Evolutionary conservation across 2,797 vertebrate genomes (phyloP).

Genomic region (Austrolebias charrua): DNA sequence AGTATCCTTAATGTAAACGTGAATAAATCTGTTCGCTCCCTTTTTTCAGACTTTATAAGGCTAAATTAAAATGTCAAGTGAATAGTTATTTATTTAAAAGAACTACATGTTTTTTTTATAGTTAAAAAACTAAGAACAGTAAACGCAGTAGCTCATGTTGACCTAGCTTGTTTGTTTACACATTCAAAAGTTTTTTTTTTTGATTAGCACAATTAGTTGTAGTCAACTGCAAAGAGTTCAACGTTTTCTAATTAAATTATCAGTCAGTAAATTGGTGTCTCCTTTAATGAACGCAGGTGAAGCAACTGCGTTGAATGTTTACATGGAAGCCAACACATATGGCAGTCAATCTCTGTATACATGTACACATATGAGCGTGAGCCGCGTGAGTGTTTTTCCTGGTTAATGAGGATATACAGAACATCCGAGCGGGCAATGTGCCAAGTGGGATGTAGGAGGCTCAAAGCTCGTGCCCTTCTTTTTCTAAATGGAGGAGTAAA

Average conservation of each 20-base stretch:
- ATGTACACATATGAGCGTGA: slow-evolving; percentile 34
- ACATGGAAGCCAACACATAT: slow-evolving; percentile 32
- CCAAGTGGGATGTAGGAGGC: slow-evolving; percentile 55
- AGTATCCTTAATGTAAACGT: neutral
- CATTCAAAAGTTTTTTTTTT: slow-evolving; percentile 12
- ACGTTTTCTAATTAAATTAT: slow-evolving; percentile 33
- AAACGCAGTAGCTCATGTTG: slow-evolving; percentile 36
- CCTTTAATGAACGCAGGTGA: slow-evolving; percentile 17
- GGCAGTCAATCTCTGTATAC: slow-evolving; percentile 28
- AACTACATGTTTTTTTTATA: neutral
- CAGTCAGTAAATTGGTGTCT: slow-evolving; percentile 17
- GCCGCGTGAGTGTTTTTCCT: slow-evolving; percentile 37
- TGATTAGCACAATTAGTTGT: neutral
- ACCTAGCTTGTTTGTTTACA: slow-evolving; percentile 17
- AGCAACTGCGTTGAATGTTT: slow-evolving; percentile 21
- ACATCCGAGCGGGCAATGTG: slow-evolving; percentile 54
- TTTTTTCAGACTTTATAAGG: neutral
- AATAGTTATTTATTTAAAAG: neutral
- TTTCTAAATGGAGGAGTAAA: slow-evolving; percentile 50
- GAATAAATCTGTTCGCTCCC: neutral
- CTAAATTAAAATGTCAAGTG: neutral
- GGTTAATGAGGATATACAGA: slow-evolving; percentile 68
- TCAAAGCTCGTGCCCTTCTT: slow-evolving; percentile 29
- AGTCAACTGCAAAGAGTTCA: slow-evolving; percentile 11
- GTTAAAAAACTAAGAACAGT: neutral